phyloP scores from a whole-genome alignment of 2,797 vertebrate genomes.

The Apogon talboti region DNA sequence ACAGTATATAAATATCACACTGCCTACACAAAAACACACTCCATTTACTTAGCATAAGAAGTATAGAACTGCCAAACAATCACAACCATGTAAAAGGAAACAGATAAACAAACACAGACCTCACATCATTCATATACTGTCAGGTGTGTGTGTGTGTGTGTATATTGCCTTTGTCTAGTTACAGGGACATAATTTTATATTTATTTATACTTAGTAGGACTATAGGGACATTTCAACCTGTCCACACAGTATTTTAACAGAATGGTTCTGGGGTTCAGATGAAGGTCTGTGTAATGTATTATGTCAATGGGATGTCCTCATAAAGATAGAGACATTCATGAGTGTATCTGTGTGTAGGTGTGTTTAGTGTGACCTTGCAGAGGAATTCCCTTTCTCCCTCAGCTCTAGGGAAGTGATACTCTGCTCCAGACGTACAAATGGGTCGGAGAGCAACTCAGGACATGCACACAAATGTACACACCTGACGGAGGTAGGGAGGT shows the following conservation, averaged over 20 bases:
- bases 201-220: no score
- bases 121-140: not conserved
- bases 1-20: not conserved
- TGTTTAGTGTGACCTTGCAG: conserved; percentile 46
- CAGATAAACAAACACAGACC: conserved; percentile 21
- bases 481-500: not conserved
- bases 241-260: no score
- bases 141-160: not conserved
- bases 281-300: no score
- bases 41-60: not conserved
- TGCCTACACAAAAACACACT: not conserved
- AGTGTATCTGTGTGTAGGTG: conserved; percentile 5
- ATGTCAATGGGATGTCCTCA: no score
- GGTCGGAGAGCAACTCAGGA: conserved; percentile 27
- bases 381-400: conserved; percentile 56
- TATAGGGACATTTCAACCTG: no score
- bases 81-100: conserved; percentile 5
- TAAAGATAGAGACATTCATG: not conserved
- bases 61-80: conserved; percentile 13
- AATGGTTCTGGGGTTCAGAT: no score
- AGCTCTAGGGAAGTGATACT: conserved; percentile 47
- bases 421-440: conserved; percentile 34
- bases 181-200: no score
- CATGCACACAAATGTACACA: conserved; percentile 14
- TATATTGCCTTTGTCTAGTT: conserved; percentile 7